Base-by-base conservation (phyloP, 2,888 invertebrate species). In the Papilio protenor region DNA sequence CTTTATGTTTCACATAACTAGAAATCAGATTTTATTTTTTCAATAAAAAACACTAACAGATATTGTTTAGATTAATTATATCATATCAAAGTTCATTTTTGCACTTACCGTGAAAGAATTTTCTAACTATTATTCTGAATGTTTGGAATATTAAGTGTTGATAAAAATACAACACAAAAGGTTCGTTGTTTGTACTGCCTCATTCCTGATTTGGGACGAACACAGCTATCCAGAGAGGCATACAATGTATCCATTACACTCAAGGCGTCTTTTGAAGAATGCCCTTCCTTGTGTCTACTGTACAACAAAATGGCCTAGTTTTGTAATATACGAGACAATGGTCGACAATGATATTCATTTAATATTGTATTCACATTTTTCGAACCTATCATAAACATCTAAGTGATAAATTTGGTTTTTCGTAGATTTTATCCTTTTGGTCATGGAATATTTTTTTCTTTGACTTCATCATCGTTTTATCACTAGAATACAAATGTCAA, bases 161-260 rank as follows among this genome's bases (percentile, higher is more conserved):
- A 69, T 76, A 27, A 40, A 21, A 75, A 45, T 74, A 74, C 57
- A 82, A 79, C 77, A 81, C 81, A 82, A 82, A 83, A 76, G 78
- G 80, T 72, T 78, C 76, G 81, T 81, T 86, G 84, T 85, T 84
- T 75, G 71, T 71, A 52, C 61, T 70, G 81, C 82, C 80, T 40
- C 83, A 84, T 86, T 85, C 82, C 85, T 82, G 79, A 80, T 77
- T 81, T 77, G 75, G 81, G 81, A 82, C 82, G 79, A 80, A 81
- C 82, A 80, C 79, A 81, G 84, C 80, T 80, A 81, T n/a, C 71
- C 59, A 75, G 33, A 77, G 49, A 77, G n/a, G 59, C 57, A 52
- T 61, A 78, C 75, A 75, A 71, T 75, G 77, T 78, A 78, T 71
- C 74, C 77, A 75, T 78, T 75, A 71, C 77, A 75, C 77, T 75